Conservation (phyloP, 2,888 invertebrate genomes). For the Fragum sueziense region DNA sequence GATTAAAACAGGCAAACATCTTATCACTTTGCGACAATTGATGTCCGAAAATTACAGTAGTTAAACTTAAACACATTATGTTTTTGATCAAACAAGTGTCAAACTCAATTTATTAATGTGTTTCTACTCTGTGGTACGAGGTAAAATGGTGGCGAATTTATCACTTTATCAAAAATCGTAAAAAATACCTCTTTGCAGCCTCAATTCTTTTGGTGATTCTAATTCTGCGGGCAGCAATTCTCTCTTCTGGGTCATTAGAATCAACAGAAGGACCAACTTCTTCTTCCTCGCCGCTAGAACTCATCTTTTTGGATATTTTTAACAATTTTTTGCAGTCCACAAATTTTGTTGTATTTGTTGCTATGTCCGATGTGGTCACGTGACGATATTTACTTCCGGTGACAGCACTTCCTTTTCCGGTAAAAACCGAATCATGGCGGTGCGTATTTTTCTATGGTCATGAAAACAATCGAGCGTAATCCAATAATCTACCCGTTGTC, state of each 20-base stretch:
- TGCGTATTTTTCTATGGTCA: constrained; percentile 53
- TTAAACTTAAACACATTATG: no score
- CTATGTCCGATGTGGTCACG: constrained; percentile 55
- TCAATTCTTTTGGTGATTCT: constrained; percentile 86
- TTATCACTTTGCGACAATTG: no score
- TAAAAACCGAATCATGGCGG: constrained; percentile 73
- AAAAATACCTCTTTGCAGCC: constrained; percentile 68
- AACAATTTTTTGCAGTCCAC: not conserved
- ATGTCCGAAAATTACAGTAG: no score
- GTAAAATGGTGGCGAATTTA: not conserved
- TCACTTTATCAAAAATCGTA: not conserved
- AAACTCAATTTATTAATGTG: no score
- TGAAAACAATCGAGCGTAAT: not conserved
- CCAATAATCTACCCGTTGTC: no score
- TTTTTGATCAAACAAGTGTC: no score
- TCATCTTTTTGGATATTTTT: constrained; percentile 66
- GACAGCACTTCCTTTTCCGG: constrained; percentile 70
- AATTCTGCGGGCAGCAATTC: constrained; percentile 88
- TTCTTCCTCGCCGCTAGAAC: constrained; percentile 80
- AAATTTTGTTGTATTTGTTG: constrained; percentile 52
- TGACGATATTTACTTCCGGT: constrained; percentile 19
- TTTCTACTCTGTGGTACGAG: not conserved
- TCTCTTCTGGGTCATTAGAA: constrained; percentile 87
- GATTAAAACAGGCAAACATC: no score
- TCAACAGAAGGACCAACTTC: constrained; percentile 81